These are phyloP conservation scores for Aporophyla nigra DNA, from an alignment of 2,888 invertebrate genomes.

Conservation along the genomic window DNA sequence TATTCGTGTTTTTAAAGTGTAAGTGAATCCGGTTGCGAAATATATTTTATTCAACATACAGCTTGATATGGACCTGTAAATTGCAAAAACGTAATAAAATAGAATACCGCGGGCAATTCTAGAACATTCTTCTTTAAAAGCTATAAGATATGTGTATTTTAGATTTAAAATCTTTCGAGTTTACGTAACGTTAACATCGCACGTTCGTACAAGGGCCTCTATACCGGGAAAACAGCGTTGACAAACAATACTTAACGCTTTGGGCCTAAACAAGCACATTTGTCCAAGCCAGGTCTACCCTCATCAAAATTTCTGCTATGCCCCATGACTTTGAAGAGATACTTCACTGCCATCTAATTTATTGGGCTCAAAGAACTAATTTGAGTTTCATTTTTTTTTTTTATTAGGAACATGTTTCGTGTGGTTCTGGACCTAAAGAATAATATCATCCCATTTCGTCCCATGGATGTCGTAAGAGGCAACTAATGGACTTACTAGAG, in stretches of 20 bases:
- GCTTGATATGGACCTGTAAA: no score
- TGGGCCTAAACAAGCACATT: slow-evolving; percentile 69
- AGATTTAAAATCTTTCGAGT: background rate
- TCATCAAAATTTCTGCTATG: slow-evolving; percentile 60
- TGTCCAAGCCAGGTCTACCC: slow-evolving; percentile 56
- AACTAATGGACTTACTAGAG: no score
- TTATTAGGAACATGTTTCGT: no score
- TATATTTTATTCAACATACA: no score
- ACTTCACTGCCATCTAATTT: slow-evolving; percentile 47
- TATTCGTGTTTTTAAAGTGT: no score
- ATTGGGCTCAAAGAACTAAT: slow-evolving; percentile 46
- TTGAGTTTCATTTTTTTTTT: background rate
- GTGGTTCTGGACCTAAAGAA: no score
- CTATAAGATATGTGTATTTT: background rate
- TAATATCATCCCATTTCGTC: no score
- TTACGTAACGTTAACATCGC: background rate
- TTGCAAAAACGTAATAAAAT: no score
- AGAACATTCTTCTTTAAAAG: no score
- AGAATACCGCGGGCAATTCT: no score
- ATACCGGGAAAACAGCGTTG: slow-evolving; percentile 54
- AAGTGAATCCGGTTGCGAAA: no score
- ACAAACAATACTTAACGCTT: slow-evolving; percentile 63
- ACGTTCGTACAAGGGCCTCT: background rate
- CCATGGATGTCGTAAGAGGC: no score
- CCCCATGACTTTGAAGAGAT: slow-evolving; percentile 47